Conservation (phyloP, 1,140 invertebrate species). For the Episyrphus balteatus region DNA sequence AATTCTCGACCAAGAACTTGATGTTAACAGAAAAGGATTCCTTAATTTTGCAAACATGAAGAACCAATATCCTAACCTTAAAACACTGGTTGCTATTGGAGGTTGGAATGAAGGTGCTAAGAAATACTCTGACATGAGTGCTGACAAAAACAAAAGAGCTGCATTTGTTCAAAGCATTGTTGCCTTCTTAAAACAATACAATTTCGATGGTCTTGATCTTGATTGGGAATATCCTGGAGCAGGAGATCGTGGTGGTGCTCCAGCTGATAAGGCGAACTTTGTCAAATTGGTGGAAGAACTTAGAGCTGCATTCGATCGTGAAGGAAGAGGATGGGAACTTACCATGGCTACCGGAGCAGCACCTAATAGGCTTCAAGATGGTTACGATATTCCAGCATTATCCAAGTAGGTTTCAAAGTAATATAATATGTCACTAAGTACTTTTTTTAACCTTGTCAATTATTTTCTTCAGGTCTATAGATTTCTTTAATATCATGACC, state of each 20-base stretch:
- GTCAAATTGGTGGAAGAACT: slow-evolving; percentile 45
- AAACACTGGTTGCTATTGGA: slow-evolving; percentile 58
- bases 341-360: slow-evolving; percentile 50
- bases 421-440: too few species aligned
- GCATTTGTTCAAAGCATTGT: slow-evolving; percentile 49
- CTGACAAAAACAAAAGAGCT: slow-evolving; percentile 37
- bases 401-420: slow-evolving; percentile 39
- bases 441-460: too few species aligned
- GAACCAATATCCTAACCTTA: slow-evolving; percentile 47
- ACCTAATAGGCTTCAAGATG: slow-evolving; percentile 37
- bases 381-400: slow-evolving; percentile 45
- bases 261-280: slow-evolving; percentile 41
- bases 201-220: slow-evolving; percentile 68
- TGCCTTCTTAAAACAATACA: slow-evolving; percentile 44
- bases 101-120: slow-evolving; percentile 66
- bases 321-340: slow-evolving; percentile 40
- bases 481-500: slow-evolving; percentile 54
- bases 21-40: too few species aligned
- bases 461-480: slow-evolving; percentile 3
- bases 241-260: slow-evolving; percentile 48
- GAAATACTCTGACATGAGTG: slow-evolving; percentile 50
- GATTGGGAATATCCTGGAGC: slow-evolving; percentile 72
- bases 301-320: slow-evolving; percentile 36
- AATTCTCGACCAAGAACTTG: too few species aligned
- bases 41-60: slow-evolving; percentile 40